Percentiles rank a stretch among this genome's conserved stretches.
These are phyloP conservation scores for Palythoa caribaeorum DNA, from an alignment of 92 coral and sea anemone genomes.

Conservation along the genomic window DNA sequence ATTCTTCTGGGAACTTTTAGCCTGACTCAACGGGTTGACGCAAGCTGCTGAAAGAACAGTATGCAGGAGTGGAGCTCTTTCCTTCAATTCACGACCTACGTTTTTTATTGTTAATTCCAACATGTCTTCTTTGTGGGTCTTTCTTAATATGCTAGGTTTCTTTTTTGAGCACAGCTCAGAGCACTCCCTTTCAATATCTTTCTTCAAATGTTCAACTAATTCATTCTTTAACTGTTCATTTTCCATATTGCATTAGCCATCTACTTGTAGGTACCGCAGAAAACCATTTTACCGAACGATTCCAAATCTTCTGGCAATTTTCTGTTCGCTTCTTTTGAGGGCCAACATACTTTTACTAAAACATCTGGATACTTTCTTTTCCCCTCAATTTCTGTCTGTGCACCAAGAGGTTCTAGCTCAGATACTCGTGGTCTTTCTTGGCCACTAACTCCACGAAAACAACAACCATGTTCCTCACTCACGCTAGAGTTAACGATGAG, in stretches of 20 bases:
- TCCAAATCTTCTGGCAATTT: constrained; percentile 23
- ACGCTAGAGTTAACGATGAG: not conserved
- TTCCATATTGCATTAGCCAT: constrained; percentile 19
- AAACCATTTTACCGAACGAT: constrained; percentile 28
- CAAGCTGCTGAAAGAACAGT: constrained; percentile 25
- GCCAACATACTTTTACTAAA: constrained; percentile 7
- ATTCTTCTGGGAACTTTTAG: constrained; percentile 27
- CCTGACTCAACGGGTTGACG: constrained; percentile 17
- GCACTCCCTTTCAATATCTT: constrained; percentile 30
- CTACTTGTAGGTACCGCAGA: constrained; percentile 25
- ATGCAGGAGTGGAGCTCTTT: constrained; percentile 30
- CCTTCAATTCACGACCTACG: not conserved
- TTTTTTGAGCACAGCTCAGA: constrained; percentile 28
- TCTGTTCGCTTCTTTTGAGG: not conserved
- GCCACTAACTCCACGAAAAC: not conserved
- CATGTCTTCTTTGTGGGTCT: constrained; percentile 20
- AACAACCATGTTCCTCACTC: constrained; percentile 10
- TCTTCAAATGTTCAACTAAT: constrained; percentile 6
- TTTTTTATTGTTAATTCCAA: constrained; percentile 24
- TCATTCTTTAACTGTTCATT: constrained; percentile 24
- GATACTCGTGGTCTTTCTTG: not conserved
- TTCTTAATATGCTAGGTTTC: constrained; percentile 10
- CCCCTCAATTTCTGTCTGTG: not conserved
- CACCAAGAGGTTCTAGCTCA: not conserved
- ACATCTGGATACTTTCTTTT: not conserved